phyloP scores from a whole-genome alignment of 2,888 invertebrate genomes.

The Trachelus iudaicus region DNA sequence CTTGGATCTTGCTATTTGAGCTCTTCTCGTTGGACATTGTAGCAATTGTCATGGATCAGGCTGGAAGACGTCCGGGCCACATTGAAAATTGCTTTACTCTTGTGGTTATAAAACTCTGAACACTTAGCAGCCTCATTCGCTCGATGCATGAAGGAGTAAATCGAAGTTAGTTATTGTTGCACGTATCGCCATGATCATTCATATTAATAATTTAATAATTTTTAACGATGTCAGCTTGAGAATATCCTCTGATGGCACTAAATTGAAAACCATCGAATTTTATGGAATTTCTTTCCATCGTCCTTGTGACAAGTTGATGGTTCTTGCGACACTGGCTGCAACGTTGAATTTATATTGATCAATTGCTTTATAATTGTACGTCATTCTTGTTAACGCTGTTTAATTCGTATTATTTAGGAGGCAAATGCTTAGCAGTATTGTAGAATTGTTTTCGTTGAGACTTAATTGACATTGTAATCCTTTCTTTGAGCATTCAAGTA shows the following conservation, averaged over 20 bases:
- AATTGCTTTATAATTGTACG: background rate
- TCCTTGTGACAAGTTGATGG: background rate
- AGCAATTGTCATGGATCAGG: background rate
- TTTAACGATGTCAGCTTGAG: background rate
- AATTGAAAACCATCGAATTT: background rate
- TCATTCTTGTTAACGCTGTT: background rate
- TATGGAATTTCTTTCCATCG: background rate
- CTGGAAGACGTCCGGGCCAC: background rate
- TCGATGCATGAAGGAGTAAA: slow-evolving; percentile 38
- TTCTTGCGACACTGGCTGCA: background rate
- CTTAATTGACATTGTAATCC: background rate
- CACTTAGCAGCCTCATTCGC: slow-evolving; percentile 55
- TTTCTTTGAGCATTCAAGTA: background rate
- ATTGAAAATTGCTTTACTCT: slow-evolving; percentile 36
- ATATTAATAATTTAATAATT: background rate
- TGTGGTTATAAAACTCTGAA: slow-evolving; percentile 37
- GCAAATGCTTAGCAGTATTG: background rate
- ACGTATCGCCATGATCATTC: background rate
- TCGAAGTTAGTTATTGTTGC: background rate
- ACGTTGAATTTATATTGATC: background rate
- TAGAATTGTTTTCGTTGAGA: background rate
- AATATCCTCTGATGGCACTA: background rate
- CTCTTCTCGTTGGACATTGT: background rate
- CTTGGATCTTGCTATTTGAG: background rate
- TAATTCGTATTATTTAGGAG: background rate